phyloP scores from a whole-genome alignment of 1,140 invertebrate species.

The Calephelis virginiensis region DNA sequence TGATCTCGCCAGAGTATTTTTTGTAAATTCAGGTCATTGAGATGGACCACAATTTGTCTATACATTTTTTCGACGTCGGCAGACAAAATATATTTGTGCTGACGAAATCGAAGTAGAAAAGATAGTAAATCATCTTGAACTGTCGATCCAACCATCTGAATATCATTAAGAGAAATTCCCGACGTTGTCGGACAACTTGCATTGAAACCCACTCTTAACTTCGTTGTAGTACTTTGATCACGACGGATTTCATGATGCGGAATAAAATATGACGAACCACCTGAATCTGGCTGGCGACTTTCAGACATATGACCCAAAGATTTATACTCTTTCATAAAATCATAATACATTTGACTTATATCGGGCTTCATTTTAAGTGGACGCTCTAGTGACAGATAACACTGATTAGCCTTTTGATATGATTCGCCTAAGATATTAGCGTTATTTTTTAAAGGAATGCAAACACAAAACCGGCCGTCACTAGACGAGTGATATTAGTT shows the following conservation, averaged over 20 bases:
- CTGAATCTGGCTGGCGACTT: too few relatives aligned
- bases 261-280: too few relatives aligned
- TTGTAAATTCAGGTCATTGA: too few relatives aligned
- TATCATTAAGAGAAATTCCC: slow-evolving; percentile 24
- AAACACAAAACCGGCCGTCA: slow-evolving; percentile 33
- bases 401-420: slow-evolving; percentile 23
- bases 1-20: too few relatives aligned
- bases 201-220: slow-evolving; percentile 30
- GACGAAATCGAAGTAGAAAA: slow-evolving; percentile 25
- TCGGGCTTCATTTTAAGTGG: slow-evolving; percentile 21
- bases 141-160: slow-evolving; percentile 27
- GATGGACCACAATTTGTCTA: slow-evolving; percentile 22
- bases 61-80: slow-evolving; percentile 34
- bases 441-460: slow-evolving; percentile 28
- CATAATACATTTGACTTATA: slow-evolving; percentile 29
- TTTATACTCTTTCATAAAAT: slow-evolving; percentile 37
- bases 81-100: slow-evolving; percentile 27
- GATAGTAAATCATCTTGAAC: slow-evolving; percentile 28
- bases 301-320: slow-evolving; percentile 35
- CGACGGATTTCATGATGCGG: slow-evolving; percentile 28
- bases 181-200: slow-evolving; percentile 23
- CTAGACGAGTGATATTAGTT: slow-evolving; percentile 28
- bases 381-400: slow-evolving; percentile 32
- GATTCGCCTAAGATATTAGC: slow-evolving; percentile 28
- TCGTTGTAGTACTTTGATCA: slow-evolving; percentile 27